Evolutionary conservation across 2,797 vertebrate genomes (phyloP), one percentile per base, ranked within the genome.

Genomic region (Prionace glauca): DNA sequence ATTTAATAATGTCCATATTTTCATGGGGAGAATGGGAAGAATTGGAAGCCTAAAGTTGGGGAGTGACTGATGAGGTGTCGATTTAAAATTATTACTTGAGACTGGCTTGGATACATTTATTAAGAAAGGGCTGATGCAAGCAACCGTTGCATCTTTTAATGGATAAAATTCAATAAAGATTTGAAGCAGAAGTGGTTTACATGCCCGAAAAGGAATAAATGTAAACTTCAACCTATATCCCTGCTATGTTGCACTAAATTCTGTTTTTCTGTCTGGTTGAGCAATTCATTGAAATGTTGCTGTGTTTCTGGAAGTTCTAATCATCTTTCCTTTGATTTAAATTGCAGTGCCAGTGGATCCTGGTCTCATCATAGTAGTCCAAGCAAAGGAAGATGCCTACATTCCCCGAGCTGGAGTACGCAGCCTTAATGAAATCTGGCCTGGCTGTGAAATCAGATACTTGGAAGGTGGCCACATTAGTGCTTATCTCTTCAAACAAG

Each of bases 401-500:
- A 97, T 99, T 96, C 99, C 99, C 96, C 98, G 99, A 36, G 98
- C 98, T 0, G 99, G 99, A 1, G 99, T 99, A 94, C 98, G 98
- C 87, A 98, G 99, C 96, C 98, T 99, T 91, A 98, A 98, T 96
- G 99, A 99, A 97, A 99, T 99, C 96, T 99, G 99, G 99, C 99
- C 99, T 0, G 98, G 98, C 0, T 99, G 99, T 98, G 99, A 99
- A 97, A 97, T 99, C 95, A 96, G 99, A 22, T 99, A 99, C 96
- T 97, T 99, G 96, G 98, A 98, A 29, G 99, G 99, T 95, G 99
- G 99, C 96, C 99, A 99, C 96, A 96, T 99, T 97, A 99, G 99
- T 96, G 99, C 99, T 88, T 99, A 99, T 96, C 98, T 99, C 96
- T 99, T 99, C 96, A 99, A 99, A 97, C 99, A 99, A 98, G 98